Percentiles rank a stretch among this genome's conserved stretches.
Evolutionary conservation across 2,797 vertebrate species (phyloP).

Genomic region (Lacerta viridis): DNA sequence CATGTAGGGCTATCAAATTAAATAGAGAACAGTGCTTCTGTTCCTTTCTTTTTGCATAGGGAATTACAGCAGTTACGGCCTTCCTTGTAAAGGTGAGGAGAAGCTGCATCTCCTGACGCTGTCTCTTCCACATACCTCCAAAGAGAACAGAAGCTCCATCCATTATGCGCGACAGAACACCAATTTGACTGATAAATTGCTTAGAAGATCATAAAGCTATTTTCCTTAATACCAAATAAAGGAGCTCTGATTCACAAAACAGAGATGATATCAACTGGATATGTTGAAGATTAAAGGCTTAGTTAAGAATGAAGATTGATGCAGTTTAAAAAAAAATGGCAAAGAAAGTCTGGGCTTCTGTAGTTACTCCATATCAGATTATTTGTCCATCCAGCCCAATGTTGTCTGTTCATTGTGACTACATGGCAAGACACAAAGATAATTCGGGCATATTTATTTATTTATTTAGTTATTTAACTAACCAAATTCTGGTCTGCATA

Average conservation of each 20-base stretch:
- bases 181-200: conserved; percentile 4
- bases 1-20: conserved; percentile 3
- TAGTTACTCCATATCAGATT: no score
- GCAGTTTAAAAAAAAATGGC: background rate
- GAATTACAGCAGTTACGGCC: background rate
- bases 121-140: background rate
- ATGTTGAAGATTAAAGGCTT: background rate
- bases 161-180: background rate
- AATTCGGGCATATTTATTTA: no score
- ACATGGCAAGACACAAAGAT: no score
- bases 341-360: background rate
- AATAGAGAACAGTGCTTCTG: background rate
- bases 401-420: no score
- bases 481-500: no score
- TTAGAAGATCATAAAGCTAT: background rate
- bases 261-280: background rate
- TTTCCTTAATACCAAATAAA: background rate
- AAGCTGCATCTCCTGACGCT: background rate
- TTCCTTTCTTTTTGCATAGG: background rate
- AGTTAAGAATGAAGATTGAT: background rate
- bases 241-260: background rate
- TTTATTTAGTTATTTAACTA: no score
- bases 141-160: background rate
- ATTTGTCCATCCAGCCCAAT: no score
- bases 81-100: background rate